Evolutionary conservation across 2,797 vertebrate genomes (phyloP).

Genomic region (Enteromius treurensis): DNA sequence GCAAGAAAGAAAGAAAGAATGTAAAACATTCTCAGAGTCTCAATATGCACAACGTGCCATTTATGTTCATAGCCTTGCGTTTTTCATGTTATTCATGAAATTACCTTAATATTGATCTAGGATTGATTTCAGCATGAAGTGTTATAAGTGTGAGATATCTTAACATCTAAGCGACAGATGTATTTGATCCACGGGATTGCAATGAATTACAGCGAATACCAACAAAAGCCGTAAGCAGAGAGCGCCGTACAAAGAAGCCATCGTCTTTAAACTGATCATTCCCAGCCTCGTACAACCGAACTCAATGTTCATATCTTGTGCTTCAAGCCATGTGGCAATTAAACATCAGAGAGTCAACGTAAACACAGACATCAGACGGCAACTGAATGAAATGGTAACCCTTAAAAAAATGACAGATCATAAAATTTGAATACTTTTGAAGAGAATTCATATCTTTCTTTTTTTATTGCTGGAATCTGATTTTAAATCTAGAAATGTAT

Average conservation of each 20-base stretch:
- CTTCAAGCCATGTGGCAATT: conserved; percentile 9
- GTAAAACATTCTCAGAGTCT: conserved; percentile 16
- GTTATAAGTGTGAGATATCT: conserved; percentile 73
- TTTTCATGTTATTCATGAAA: not conserved
- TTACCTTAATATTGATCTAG: not conserved
- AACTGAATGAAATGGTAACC: not conserved
- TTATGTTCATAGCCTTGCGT: not conserved
- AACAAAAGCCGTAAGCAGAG: conserved; percentile 47
- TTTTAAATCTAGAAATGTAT: conserved; percentile 1
- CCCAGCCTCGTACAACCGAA: not conserved
- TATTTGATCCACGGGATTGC: conserved; percentile 85
- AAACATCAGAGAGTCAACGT: not conserved
- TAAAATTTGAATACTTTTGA: not conserved
- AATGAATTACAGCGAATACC: conserved; percentile 79
- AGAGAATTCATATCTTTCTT: not conserved
- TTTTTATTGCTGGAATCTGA: not conserved
- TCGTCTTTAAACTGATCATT: conserved; percentile 3
- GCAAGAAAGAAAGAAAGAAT: conserved; percentile 9
- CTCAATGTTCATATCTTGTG: not conserved
- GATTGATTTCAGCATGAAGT: conserved; percentile 2
- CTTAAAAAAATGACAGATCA: not conserved
- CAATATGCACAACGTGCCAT: conserved; percentile 8
- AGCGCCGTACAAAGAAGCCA: conserved; percentile 26
- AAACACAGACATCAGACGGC: conserved; percentile 5
- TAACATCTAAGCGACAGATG: conserved; percentile 88